These are phyloP conservation scores for Caenorhabditis virilis DNA, from an alignment of 2,888 invertebrate species.

Conservation along the genomic window DNA sequence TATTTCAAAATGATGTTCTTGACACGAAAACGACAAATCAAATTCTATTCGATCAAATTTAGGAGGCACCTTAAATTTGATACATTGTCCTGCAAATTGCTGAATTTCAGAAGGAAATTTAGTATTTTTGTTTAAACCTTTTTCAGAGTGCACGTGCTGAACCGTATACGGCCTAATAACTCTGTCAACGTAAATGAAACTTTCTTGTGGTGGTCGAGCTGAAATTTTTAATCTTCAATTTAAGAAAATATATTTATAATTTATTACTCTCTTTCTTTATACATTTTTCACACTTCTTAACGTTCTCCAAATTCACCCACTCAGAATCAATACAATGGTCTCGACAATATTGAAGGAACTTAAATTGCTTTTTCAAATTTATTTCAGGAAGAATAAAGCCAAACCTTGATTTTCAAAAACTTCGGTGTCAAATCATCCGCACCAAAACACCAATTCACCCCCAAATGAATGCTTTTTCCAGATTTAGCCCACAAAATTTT, in stretches of 20 bases:
- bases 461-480: too few species aligned
- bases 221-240: neutral
- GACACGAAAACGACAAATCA: slow-evolving; percentile 14
- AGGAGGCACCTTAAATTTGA: neutral
- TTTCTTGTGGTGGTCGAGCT: slow-evolving; percentile 6
- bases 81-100: slow-evolving; percentile 7
- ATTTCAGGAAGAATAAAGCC: too few species aligned
- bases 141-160: neutral
- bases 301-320: neutral
- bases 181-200: slow-evolving; percentile 14
- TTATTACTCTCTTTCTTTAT: slow-evolving; percentile 4
- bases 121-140: too few species aligned
- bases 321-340: too few species aligned
- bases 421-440: too few species aligned
- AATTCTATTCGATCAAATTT: neutral
- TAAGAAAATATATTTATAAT: neutral
- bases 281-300: slow-evolving; percentile 6
- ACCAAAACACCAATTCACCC: too few species aligned
- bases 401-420: too few species aligned
- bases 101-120: neutral
- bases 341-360: too few species aligned
- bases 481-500: too few species aligned
- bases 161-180: neutral
- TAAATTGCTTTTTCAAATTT: too few species aligned
- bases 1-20: slow-evolving; percentile 9